phyloP scores from a whole-genome alignment of 37 sponge, comb jelly and placozoan genomes.

The Diacarnus erythraeanus region DNA sequence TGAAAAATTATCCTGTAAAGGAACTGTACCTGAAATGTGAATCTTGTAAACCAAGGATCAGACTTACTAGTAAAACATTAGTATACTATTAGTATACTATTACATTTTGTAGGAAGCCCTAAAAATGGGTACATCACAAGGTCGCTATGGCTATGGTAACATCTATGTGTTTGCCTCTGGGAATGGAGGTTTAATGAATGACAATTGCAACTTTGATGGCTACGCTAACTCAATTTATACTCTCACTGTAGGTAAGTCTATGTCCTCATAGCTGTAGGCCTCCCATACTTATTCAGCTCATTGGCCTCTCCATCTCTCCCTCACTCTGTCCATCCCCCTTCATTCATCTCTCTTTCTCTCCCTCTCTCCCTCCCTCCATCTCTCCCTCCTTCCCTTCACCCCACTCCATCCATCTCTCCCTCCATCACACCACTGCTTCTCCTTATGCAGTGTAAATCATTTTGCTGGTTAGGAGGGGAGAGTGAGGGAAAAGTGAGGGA shows the following conservation, averaged over 20 bases:
- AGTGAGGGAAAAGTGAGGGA: too few species aligned
- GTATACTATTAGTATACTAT: too few species aligned
- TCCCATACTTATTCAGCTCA: background rate
- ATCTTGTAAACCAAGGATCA: too few species aligned
- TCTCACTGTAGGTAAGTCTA: constrained; percentile 59
- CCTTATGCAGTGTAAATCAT: too few species aligned
- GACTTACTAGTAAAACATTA: background rate
- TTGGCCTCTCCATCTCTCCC: too few species aligned
- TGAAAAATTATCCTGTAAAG: too few species aligned
- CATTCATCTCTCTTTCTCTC: background rate
- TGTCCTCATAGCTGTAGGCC: background rate
- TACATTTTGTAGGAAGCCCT: constrained; percentile 36
- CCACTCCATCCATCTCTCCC: background rate
- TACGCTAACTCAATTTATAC: constrained; percentile 94
- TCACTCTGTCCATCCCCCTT: background rate
- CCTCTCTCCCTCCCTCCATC: background rate
- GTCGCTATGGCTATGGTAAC: constrained; percentile 86
- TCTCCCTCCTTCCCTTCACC: constrained; percentile 4
- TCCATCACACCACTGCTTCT: background rate
- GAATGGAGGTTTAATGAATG: constrained; percentile 67
- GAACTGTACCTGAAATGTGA: too few species aligned
- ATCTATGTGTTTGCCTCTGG: constrained; percentile 96
- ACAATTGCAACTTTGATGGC: constrained; percentile 96
- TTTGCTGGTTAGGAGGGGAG: too few species aligned
- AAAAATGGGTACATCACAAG: constrained; percentile 36